Evolutionary conservation across 2,888 invertebrate genomes (phyloP).

Genomic region (Alcis repandata): DNA sequence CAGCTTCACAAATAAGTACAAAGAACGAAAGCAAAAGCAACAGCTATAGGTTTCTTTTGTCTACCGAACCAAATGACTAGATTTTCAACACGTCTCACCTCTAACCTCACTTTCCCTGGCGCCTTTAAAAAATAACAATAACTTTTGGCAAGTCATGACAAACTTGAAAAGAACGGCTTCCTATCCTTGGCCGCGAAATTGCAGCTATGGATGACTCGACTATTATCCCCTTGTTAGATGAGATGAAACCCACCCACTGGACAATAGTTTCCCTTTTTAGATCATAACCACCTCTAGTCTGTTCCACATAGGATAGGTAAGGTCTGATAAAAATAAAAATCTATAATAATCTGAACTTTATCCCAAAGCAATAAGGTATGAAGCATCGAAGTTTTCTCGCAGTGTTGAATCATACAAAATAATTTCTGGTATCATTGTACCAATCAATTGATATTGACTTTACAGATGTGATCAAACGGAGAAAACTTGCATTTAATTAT

Average conservation of each 20-base stretch:
- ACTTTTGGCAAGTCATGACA: slow-evolving; percentile 68
- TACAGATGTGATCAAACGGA: background rate
- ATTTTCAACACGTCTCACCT: slow-evolving; percentile 64
- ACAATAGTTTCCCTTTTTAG: slow-evolving; percentile 37
- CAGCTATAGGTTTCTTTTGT: slow-evolving; percentile 46
- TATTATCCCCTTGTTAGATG: slow-evolving; percentile 27
- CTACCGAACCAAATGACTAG: slow-evolving; percentile 41
- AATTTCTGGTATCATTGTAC: slow-evolving; percentile 31
- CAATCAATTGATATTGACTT: background rate
- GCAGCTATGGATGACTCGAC: slow-evolving; percentile 20
- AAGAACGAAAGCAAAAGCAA: slow-evolving; percentile 33
- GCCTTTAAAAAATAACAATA: slow-evolving; percentile 61
- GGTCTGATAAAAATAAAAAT: background rate
- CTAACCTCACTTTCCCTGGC: slow-evolving; percentile 76
- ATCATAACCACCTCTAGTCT: slow-evolving; percentile 13
- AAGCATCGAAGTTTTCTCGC: background rate
- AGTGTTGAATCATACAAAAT: slow-evolving; percentile 30
- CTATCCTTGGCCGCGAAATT: slow-evolving; percentile 61
- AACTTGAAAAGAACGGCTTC: slow-evolving; percentile 60
- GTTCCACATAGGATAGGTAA: background rate
- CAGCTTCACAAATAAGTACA: slow-evolving; percentile 16
- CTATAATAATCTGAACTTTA: slow-evolving; percentile 1
- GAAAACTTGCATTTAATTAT: slow-evolving; percentile 2
- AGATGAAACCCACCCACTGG: slow-evolving; percentile 9
- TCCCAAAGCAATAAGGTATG: background rate